Percentiles rank a stretch among this genome's conserved stretches.
These are phyloP conservation scores for Diarsia rubi DNA, from an alignment of 2,888 invertebrate species.

Conservation along the genomic window DNA sequence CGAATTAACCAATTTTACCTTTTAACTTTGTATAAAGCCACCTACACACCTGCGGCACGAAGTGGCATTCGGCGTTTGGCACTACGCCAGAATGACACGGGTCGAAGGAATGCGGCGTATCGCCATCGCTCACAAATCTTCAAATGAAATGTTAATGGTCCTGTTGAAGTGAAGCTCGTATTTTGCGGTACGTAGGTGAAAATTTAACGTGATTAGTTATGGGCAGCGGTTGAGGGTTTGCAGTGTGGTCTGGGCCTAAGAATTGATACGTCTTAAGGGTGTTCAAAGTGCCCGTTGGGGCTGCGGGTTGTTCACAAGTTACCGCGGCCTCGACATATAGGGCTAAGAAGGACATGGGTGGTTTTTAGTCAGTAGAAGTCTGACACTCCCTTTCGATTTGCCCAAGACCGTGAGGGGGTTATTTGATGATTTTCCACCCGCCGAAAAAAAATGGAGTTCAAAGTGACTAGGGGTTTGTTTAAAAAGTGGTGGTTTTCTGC, in stretches of 20 bases:
- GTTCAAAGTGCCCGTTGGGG: conserved; percentile 15
- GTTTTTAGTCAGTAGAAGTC: too few species aligned
- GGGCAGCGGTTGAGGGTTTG: conserved; percentile 4
- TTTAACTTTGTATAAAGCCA: conserved; percentile 61
- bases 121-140: conserved; percentile 75
- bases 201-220: conserved; percentile 53
- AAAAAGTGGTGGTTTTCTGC: not conserved
- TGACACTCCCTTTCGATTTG: too few species aligned
- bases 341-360: too few species aligned
- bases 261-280: not conserved
- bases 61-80: conserved; percentile 71
- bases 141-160: conserved; percentile 83
- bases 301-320: too few species aligned
- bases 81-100: conserved; percentile 73
- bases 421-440: too few species aligned
- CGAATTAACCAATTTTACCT: conserved; percentile 52
- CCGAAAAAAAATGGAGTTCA: too few species aligned
- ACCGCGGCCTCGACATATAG: too few species aligned
- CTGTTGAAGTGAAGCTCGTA: conserved; percentile 73
- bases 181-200: conserved; percentile 64
- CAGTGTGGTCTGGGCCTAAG: conserved; percentile 21
- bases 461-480: conserved; percentile 9
- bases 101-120: conserved; percentile 76
- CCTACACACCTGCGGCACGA: conserved; percentile 66
- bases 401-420: too few species aligned